phyloP scores from a whole-genome alignment of 92 coral and sea anemone genomes.

The Palythoa heliodiscus region DNA sequence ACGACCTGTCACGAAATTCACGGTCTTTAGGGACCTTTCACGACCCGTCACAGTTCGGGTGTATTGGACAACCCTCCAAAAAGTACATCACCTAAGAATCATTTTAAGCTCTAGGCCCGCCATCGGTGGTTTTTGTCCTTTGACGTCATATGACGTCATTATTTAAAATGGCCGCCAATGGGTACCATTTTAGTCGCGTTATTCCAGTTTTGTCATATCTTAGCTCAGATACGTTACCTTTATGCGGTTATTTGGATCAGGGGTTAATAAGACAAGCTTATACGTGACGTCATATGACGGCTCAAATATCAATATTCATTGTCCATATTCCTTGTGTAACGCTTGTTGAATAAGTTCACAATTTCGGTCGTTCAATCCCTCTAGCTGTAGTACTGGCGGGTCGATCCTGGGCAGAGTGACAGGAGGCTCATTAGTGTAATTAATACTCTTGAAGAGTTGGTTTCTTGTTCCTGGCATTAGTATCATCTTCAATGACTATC shows the following conservation, averaged over 20 bases:
- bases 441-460: constrained; percentile 20
- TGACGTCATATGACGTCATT: neutral
- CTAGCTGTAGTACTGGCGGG: constrained; percentile 38
- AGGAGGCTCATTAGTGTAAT: constrained; percentile 39
- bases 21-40: too few species aligned
- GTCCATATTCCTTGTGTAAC: constrained; percentile 38
- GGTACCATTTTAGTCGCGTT: neutral
- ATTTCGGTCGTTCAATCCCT: constrained; percentile 31
- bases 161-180: neutral
- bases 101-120: constrained; percentile 33
- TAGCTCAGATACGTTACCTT: neutral
- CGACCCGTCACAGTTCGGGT: too few species aligned
- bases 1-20: too few species aligned
- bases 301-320: neutral
- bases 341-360: constrained; percentile 34
- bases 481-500: too few species aligned
- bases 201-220: neutral
- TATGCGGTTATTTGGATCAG: neutral
- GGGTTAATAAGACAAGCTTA: neutral
- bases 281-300: neutral
- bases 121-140: neutral
- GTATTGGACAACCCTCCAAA: too few species aligned
- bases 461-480: neutral
- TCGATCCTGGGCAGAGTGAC: constrained; percentile 15
- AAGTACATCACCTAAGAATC: constrained; percentile 14